These are phyloP conservation scores for Habroteleia sp. DNA, from an alignment of 2,888 invertebrate genomes.

Conservation along the genomic window DNA sequence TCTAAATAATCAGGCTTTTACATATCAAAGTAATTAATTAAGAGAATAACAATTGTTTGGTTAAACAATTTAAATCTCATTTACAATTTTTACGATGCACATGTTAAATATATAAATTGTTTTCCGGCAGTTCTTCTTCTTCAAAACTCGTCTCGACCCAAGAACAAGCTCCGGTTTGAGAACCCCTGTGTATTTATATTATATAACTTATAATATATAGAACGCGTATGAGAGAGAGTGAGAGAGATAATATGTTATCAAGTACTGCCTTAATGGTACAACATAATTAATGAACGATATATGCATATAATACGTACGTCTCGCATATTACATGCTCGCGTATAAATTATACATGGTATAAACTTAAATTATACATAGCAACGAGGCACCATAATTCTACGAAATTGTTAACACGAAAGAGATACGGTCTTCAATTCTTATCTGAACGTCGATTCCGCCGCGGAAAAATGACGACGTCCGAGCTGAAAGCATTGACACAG, in stretches of 20 bases:
- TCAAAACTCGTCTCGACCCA: no score
- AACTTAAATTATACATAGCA: conserved; percentile 58
- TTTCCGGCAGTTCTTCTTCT: no score
- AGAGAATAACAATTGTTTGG: no score
- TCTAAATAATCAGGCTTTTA: no score
- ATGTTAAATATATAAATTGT: no score
- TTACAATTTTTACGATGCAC: no score
- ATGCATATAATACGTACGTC: conserved; percentile 53
- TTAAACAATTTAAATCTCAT: no score
- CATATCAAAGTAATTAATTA: no score
- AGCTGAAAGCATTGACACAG: conserved; percentile 32
- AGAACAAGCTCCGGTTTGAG: conserved; percentile 15
- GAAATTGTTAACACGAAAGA: conserved; percentile 56
- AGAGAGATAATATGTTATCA: conserved; percentile 62
- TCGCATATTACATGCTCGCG: conserved; percentile 49
- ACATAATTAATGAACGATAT: conserved; percentile 61
- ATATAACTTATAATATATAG: conserved; percentile 52
- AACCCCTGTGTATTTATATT: conserved; percentile 40
- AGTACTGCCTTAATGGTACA: conserved; percentile 54
- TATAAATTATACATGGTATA: conserved; percentile 56
- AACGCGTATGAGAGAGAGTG: conserved; percentile 48
- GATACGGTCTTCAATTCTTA: conserved; percentile 23
- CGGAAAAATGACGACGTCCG: conserved; percentile 15
- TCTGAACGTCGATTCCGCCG: conserved; percentile 20
- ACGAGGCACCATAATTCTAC: conserved; percentile 49